Conservation (phyloP, 2,113 vertebrate genomes). For the Pipa parva region DNA sequence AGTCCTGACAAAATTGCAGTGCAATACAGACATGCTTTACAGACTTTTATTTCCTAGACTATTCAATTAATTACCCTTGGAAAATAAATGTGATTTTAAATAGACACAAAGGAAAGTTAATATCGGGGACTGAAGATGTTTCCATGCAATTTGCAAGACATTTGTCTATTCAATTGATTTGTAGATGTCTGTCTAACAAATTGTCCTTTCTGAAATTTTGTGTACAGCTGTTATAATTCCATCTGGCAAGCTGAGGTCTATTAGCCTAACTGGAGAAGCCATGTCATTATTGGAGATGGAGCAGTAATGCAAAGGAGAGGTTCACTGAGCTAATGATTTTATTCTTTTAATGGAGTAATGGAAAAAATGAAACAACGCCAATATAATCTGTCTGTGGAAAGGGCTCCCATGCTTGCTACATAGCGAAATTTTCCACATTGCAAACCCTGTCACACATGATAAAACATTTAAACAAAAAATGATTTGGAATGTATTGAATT, state of each 20-base stretch:
- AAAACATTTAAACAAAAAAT: not conserved
- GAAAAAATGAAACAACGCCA: conserved; percentile 12
- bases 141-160: not conserved
- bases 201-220: not conserved
- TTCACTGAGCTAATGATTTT: conserved; percentile 11
- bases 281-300: conserved; percentile 9
- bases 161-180: conserved; percentile 21
- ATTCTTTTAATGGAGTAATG: not conserved
- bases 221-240: conserved; percentile 15
- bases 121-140: not conserved
- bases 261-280: conserved; percentile 19
- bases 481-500: no score
- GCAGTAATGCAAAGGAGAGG: conserved; percentile 13
- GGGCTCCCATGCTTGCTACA: not conserved
- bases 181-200: conserved; percentile 19
- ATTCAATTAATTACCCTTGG: not conserved
- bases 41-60: not conserved
- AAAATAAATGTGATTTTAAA: conserved; percentile 3
- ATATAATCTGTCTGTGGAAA: not conserved
- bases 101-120: not conserved
- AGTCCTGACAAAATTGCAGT: not conserved
- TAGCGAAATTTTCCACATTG: not conserved
- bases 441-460: not conserved
- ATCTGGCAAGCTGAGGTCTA: conserved; percentile 22
- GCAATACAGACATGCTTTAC: not conserved